Percentiles rank a stretch among this genome's conserved stretches.
Conservation (phyloP, 2,797 vertebrate genomes). For the Poeciliopsis presidionis region DNA sequence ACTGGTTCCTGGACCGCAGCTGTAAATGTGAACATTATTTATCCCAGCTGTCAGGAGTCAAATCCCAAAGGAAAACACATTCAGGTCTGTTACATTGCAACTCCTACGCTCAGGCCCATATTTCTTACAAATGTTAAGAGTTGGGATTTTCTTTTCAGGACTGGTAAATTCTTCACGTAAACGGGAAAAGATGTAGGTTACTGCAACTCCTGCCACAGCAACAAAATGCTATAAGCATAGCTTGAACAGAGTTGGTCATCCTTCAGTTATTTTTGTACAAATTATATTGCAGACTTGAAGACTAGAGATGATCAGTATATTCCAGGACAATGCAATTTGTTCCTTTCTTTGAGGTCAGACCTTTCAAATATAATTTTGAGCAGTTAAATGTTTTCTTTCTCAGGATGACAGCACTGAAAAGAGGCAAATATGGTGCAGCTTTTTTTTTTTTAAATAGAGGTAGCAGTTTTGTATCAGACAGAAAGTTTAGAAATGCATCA, state of each 20-base stretch:
- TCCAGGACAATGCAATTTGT: background rate
- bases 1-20: slow-evolving; percentile 33
- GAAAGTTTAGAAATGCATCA: background rate
- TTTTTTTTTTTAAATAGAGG: background rate
- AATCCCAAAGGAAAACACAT: slow-evolving; percentile 15
- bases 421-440: background rate
- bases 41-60: slow-evolving; percentile 46
- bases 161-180: slow-evolving; percentile 3
- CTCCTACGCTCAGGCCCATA: slow-evolving; percentile 10
- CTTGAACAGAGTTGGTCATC: background rate
- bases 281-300: background rate
- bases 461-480: background rate
- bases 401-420: background rate
- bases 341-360: background rate
- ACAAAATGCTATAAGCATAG: background rate
- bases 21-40: slow-evolving; percentile 56
- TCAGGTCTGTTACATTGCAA: slow-evolving; percentile 16
- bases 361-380: background rate
- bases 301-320: background rate
- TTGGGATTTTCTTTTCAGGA: slow-evolving; percentile 17
- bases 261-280: background rate
- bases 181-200: background rate
- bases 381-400: background rate
- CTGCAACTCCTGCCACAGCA: background rate
- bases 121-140: slow-evolving; percentile 5